Evolutionary conservation across 2,888 invertebrate species (phyloP).

Genomic region (Acleris emargana): DNA sequence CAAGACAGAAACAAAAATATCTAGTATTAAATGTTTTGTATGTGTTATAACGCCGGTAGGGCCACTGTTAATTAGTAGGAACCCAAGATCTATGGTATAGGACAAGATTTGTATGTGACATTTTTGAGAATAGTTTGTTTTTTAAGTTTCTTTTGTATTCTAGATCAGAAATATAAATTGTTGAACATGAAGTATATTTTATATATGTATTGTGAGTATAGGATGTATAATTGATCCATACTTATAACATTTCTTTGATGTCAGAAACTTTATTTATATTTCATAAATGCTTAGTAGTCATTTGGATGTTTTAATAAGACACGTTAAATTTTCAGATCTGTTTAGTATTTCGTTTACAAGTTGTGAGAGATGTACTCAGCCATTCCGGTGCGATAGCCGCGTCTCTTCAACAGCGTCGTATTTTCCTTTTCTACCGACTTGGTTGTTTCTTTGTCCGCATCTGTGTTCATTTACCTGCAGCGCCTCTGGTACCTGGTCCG

Average conservation of each 20-base stretch:
- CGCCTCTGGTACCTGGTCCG: background rate
- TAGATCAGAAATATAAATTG: conserved; percentile 70
- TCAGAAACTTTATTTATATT: conserved; percentile 43
- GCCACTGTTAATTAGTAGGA: conserved; percentile 35
- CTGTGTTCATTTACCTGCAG: background rate
- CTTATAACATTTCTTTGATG: conserved; percentile 42
- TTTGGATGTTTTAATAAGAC: conserved; percentile 43
- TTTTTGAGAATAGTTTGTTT: conserved; percentile 59
- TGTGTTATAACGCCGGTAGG: conserved; percentile 34
- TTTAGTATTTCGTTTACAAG: conserved; percentile 33
- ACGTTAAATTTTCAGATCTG: conserved; percentile 33
- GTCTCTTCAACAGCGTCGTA: background rate
- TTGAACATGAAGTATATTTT: conserved; percentile 71
- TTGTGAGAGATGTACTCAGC: conserved; percentile 29
- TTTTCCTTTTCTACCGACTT: background rate
- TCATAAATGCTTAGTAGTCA: conserved; percentile 42
- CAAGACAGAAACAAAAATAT: conserved; percentile 32
- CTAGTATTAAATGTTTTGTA: conserved; percentile 35
- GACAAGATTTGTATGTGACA: conserved; percentile 62
- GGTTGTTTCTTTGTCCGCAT: background rate
- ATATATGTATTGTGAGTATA: conserved; percentile 52
- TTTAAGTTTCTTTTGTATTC: conserved; percentile 62
- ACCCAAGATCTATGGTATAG: conserved; percentile 55
- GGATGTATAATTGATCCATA: conserved; percentile 43
- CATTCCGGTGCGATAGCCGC: conserved; percentile 8